Evolutionary conservation across 2,797 vertebrate species (phyloP).

Genomic region (Cottoperca gobio): DNA sequence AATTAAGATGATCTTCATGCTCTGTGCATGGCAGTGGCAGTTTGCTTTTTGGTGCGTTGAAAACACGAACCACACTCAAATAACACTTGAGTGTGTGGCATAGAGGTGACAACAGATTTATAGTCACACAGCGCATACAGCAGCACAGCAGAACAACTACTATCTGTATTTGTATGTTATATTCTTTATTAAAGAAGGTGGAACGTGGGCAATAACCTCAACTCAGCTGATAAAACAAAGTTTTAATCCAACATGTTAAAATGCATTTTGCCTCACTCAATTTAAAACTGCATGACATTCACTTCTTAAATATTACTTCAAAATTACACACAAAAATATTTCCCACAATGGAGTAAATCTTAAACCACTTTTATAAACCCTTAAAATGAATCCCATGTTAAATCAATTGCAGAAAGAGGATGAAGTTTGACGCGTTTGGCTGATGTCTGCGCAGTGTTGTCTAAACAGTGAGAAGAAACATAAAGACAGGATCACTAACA

Average conservation of each 20-base stretch:
- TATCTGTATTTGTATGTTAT: not conserved
- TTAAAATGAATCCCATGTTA: not conserved
- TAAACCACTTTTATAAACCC: not conserved
- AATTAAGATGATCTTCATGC: not conserved
- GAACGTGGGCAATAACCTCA: not conserved
- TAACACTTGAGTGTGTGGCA: not conserved
- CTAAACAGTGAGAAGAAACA: not conserved
- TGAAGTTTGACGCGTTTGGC: not conserved
- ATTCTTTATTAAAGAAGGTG: not conserved
- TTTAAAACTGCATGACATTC: not conserved
- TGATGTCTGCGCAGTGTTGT: not conserved
- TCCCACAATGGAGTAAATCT: not conserved
- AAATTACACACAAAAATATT: not conserved
- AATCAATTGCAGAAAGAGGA: not conserved
- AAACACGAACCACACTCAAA: not conserved
- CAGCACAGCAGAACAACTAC: not conserved
- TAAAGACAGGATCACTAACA: not conserved
- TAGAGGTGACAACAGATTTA: not conserved
- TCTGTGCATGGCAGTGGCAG: not conserved
- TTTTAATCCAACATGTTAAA: not conserved
- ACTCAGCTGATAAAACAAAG: conserved; percentile 4
- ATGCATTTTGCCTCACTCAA: not conserved
- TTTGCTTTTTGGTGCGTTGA: not conserved
- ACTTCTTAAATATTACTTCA: not conserved
- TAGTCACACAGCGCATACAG: not conserved